Conservation (phyloP, 2,797 vertebrate species). For the Helicolenus hilgendorfi region DNA sequence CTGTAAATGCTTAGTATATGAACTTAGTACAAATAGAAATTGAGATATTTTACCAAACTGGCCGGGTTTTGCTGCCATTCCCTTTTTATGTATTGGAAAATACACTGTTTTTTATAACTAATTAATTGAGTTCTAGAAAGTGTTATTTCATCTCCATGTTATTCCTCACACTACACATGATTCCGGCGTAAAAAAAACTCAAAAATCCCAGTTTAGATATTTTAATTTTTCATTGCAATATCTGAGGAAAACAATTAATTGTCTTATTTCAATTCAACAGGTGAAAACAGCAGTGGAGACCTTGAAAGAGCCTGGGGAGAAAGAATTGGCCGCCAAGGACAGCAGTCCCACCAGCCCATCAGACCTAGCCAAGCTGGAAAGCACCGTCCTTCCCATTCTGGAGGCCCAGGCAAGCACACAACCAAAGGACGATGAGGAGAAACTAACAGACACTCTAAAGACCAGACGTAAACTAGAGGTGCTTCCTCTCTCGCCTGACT, state of each 20-base stretch:
- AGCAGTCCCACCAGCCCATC: slow-evolving; percentile 94
- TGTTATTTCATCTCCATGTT: not conserved
- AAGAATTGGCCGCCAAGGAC: slow-evolving; percentile 88
- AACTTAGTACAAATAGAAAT: not conserved
- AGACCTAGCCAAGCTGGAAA: slow-evolving; percentile 96
- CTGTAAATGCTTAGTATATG: not conserved
- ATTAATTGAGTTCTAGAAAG: not conserved
- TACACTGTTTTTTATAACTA: not conserved
- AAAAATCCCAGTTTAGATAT: not conserved
- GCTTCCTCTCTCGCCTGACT: slow-evolving; percentile 90
- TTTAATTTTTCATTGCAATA: not conserved
- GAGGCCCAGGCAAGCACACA: slow-evolving; percentile 92
- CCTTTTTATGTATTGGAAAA: not conserved
- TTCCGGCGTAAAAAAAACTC: not conserved
- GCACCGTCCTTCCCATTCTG: slow-evolving; percentile 92
- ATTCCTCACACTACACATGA: not conserved
- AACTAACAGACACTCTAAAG: slow-evolving; percentile 88
- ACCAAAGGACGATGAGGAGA: slow-evolving; percentile 86
- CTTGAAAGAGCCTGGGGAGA: slow-evolving; percentile 88
- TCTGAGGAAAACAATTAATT: not conserved
- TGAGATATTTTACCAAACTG: not conserved
- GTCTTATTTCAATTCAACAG: slow-evolving; percentile 70
- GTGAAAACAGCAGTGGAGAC: slow-evolving; percentile 87
- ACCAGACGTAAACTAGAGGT: slow-evolving; percentile 90
- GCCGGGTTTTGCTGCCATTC: not conserved